Percentiles rank a stretch among this genome's conserved stretches.
Evolutionary conservation across 2,888 invertebrate genomes (phyloP).

Genomic region (Spisula subtruncata): DNA sequence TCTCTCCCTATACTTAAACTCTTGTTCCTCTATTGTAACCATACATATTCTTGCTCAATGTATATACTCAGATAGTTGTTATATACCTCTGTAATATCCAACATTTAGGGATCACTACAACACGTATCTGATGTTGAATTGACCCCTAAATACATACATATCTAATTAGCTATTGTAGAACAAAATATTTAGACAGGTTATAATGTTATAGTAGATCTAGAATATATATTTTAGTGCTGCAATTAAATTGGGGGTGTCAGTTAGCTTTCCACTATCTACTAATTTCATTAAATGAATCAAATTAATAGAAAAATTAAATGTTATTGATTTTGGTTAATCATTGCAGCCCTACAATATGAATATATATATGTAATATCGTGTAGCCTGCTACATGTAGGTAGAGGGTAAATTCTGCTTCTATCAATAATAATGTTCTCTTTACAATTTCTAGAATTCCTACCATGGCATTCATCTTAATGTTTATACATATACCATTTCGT

Average conservation of each 20-base stretch:
- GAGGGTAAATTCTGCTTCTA: not conserved
- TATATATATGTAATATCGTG: too few relatives aligned
- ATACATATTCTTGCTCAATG: not conserved
- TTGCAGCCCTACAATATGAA: too few relatives aligned
- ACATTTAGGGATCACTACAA: not conserved
- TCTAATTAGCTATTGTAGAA: not conserved
- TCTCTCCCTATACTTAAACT: not conserved
- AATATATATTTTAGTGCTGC: too few relatives aligned
- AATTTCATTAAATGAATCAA: too few relatives aligned
- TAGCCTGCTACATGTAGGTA: not conserved
- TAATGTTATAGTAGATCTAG: not conserved
- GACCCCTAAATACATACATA: not conserved
- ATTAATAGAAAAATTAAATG: too few relatives aligned
- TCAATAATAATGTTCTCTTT: not conserved
- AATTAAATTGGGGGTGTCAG: too few relatives aligned
- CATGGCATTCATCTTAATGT: too few relatives aligned
- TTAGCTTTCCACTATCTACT: too few relatives aligned
- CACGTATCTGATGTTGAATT: not conserved
- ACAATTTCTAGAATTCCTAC: not conserved
- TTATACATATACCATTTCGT: too few relatives aligned
- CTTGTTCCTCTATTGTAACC: not conserved
- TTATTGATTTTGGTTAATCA: too few relatives aligned
- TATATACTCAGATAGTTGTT: not conserved
- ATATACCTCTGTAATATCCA: not conserved
- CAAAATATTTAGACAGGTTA: not conserved